These are phyloP conservation scores for Agrotis clavis DNA, from an alignment of 2,888 invertebrate species.

Conservation along the genomic window DNA sequence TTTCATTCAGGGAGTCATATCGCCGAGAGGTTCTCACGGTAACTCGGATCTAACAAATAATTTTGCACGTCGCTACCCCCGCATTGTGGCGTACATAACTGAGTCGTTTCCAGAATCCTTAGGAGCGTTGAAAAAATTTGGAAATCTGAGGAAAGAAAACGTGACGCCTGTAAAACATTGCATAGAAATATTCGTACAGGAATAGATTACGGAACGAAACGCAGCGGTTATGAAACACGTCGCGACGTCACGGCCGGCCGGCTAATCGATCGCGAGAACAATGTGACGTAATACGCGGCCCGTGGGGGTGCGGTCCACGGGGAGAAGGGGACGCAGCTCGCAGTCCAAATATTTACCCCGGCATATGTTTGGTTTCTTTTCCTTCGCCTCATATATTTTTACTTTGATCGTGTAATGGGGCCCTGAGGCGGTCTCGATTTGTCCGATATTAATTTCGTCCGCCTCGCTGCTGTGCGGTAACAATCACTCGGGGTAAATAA, in stretches of 20 bases:
- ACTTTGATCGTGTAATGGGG: slow-evolving; percentile 88
- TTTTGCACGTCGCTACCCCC: slow-evolving; percentile 69
- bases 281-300: slow-evolving; percentile 84
- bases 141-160: slow-evolving; percentile 30
- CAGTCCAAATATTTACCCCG: slow-evolving; percentile 88
- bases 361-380: slow-evolving; percentile 91
- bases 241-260: slow-evolving; percentile 80
- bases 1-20: slow-evolving; percentile 82
- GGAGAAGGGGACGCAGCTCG: slow-evolving; percentile 75
- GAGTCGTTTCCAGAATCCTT: slow-evolving; percentile 48
- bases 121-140: slow-evolving; percentile 39
- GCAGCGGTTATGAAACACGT: slow-evolving; percentile 77
- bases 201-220: slow-evolving; percentile 68
- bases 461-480: slow-evolving; percentile 69
- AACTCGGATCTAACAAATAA: slow-evolving; percentile 66
- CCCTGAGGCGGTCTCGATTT: slow-evolving; percentile 85
- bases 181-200: slow-evolving; percentile 54
- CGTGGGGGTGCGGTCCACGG: slow-evolving; percentile 73
- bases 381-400: slow-evolving; percentile 90
- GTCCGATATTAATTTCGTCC: slow-evolving; percentile 87
- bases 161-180: slow-evolving; percentile 50
- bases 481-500: slow-evolving; percentile 71
- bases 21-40: slow-evolving; percentile 85
- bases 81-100: slow-evolving; percentile 54
- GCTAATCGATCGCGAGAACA: slow-evolving; percentile 89